Conservation (phyloP, 2,888 invertebrate species). For the Yponomeuta plumbellus region DNA sequence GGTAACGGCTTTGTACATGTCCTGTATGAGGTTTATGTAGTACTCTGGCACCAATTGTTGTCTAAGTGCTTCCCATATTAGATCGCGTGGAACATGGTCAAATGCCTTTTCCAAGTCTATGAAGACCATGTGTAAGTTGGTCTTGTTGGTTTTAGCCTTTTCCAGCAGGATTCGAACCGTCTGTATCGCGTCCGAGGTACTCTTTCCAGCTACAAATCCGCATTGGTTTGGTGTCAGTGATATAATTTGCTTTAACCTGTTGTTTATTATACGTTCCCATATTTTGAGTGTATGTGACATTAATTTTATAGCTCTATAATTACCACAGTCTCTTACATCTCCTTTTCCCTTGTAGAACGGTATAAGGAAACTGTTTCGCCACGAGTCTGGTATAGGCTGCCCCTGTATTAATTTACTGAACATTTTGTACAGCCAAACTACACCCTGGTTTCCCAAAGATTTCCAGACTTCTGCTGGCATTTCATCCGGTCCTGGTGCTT, state of each 20-base stretch:
- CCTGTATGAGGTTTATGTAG: background rate
- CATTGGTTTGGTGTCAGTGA: conserved; percentile 11
- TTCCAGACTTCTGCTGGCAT: conserved; percentile 16
- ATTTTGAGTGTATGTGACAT: conserved; percentile 6
- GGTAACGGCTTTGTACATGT: background rate
- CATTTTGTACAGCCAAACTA: conserved; percentile 5
- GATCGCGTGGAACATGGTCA: conserved; percentile 14
- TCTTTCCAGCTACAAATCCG: background rate
- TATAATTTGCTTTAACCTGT: background rate
- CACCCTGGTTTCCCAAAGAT: background rate
- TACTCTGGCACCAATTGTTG: background rate
- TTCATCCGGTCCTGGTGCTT: conserved; percentile 8
- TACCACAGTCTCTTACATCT: conserved; percentile 9
- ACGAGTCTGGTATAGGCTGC: background rate
- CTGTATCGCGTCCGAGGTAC: conserved; percentile 18
- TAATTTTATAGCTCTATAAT: conserved; percentile 15
- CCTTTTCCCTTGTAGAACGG: conserved; percentile 17
- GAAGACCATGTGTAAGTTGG: conserved; percentile 19
- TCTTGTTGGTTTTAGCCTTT: conserved; percentile 18
- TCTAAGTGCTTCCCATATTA: conserved; percentile 3
- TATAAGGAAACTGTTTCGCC: conserved; percentile 7
- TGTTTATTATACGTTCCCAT: background rate
- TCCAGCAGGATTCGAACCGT: conserved; percentile 20
- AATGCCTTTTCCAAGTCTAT: conserved; percentile 20
- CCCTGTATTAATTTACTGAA: background rate